Conservation (phyloP, 2,888 invertebrate species). For the Protophormia terraenovae region DNA sequence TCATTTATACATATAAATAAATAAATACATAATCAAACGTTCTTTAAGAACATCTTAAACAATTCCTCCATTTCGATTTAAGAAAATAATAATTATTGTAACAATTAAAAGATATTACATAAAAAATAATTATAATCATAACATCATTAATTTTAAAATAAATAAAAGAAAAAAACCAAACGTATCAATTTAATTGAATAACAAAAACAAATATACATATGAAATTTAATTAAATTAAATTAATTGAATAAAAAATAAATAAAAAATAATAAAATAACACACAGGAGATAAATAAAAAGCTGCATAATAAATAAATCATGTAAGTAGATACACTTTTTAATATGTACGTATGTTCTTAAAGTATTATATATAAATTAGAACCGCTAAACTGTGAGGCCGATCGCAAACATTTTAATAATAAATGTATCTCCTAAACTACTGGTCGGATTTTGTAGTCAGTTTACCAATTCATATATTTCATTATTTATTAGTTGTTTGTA, state of each 20-base stretch:
- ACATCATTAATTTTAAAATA: neutral
- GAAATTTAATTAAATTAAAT: neutral
- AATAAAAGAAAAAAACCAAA: neutral
- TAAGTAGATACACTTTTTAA: constrained; percentile 52
- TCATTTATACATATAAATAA: constrained; percentile 17
- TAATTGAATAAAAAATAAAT: neutral
- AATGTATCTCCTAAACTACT: no score
- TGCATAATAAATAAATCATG: constrained; percentile 34
- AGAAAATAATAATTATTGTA: neutral
- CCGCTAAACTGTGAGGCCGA: no score
- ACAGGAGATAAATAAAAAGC: constrained; percentile 2
- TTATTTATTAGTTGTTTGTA: no score
- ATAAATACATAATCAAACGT: constrained; percentile 23
- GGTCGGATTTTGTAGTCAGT: no score
- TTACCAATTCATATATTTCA: no score
- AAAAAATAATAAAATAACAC: neutral
- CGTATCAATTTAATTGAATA: neutral
- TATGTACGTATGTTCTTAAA: no score
- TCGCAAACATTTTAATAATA: no score
- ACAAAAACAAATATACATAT: neutral
- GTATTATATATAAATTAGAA: no score
- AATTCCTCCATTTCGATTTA: neutral
- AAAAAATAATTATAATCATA: neutral
- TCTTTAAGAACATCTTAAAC: constrained; percentile 32
- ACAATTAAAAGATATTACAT: no score